phyloP scores from a whole-genome alignment of 2,113 vertebrate genomes.

The Microtus pennsylvanicus region DNA sequence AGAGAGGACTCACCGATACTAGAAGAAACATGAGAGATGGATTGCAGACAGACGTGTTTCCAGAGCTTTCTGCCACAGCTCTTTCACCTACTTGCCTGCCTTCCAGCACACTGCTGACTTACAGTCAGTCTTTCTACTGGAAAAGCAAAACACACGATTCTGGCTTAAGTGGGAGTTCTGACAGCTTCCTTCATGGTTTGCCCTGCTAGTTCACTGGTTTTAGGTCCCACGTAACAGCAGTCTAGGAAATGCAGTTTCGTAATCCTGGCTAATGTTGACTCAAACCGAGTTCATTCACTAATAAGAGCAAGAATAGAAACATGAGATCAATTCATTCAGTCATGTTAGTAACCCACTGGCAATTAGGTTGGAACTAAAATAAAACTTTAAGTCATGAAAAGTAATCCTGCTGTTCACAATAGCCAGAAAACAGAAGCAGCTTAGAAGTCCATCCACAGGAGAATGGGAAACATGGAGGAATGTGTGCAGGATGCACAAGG shows the following conservation, averaged over 20 bases:
- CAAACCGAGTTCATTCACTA: conserved; percentile 37
- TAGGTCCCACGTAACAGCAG: neutral
- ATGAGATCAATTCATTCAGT: neutral
- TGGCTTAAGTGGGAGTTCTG: neutral
- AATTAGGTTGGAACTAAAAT: conserved; percentile 49
- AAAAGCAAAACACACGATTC: conserved; percentile 31
- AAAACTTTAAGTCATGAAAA: conserved; percentile 42
- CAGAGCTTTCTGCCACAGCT: neutral
- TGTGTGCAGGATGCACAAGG: no score
- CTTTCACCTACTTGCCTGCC: neutral
- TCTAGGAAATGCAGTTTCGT: conserved; percentile 32
- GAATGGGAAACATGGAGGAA: neutral
- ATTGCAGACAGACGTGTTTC: conserved; percentile 18
- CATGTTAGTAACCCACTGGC: conserved; percentile 10
- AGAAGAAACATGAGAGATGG: neutral
- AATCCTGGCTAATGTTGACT: conserved; percentile 29
- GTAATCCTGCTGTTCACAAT: neutral
- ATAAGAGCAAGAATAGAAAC: conserved; percentile 35
- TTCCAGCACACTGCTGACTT: conserved; percentile 6
- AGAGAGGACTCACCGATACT: neutral
- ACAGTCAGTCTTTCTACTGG: neutral
- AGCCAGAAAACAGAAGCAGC: neutral
- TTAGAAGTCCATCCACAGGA: neutral
- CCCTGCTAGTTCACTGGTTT: conserved; percentile 23
- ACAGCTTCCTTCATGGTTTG: neutral